Conservation (phyloP, 2,113 vertebrate genomes). For the Pelecanoides urinatrix region DNA sequence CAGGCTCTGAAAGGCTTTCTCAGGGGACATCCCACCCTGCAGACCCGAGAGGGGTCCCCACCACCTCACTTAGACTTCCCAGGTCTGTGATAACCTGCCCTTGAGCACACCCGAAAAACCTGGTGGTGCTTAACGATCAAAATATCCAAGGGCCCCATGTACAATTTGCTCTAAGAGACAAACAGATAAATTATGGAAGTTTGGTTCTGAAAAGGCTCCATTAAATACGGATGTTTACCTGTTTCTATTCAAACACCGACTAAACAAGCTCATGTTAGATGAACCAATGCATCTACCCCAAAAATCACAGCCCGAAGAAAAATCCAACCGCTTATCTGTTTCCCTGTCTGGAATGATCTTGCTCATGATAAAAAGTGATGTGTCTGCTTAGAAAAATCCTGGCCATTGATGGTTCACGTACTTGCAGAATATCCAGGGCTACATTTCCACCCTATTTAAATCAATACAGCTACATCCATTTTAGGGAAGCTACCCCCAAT, state of each 20-base stretch:
- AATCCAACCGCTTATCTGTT: not conserved
- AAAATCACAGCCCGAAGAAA: not conserved
- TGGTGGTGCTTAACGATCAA: not conserved
- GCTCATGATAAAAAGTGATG: accelerated
- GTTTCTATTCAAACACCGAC: not conserved
- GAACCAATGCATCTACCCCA: not conserved
- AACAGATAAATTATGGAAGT: not conserved
- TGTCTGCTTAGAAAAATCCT: not conserved
- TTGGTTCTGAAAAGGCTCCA: not conserved
- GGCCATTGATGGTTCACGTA: not conserved
- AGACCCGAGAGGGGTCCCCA: not conserved
- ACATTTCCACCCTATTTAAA: not conserved
- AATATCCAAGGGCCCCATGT: not conserved
- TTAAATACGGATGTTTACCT: not conserved
- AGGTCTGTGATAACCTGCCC: not conserved
- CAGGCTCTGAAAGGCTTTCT: not conserved
- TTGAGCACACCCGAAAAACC: not conserved
- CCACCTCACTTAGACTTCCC: not conserved
- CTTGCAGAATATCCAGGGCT: not conserved
- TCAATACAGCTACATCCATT: not conserved
- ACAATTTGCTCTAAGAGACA: not conserved
- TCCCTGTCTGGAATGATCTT: not conserved
- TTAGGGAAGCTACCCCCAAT: not conserved
- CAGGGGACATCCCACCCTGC: not conserved
- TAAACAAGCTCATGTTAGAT: not conserved